Conservation (phyloP, 2,797 vertebrate genomes). For the Triplophysa yarkandensis region DNA sequence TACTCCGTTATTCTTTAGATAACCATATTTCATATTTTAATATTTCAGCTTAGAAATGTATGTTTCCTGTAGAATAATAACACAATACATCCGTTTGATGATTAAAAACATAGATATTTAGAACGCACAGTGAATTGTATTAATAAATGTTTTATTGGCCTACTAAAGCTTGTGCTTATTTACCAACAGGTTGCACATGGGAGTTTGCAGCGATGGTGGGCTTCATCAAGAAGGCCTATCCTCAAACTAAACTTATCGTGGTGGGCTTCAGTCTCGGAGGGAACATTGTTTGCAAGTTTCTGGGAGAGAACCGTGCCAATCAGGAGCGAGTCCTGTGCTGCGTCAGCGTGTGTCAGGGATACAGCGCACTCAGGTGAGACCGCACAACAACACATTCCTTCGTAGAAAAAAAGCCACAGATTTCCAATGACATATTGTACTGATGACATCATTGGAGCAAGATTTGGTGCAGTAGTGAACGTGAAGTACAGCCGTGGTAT, state of each 20-base stretch:
- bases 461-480: too few species aligned
- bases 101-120: too few species aligned
- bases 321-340: constrained; percentile 96
- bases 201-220: constrained; percentile 95
- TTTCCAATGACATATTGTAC: too few species aligned
- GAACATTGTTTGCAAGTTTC: constrained; percentile 97
- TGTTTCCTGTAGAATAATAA: too few species aligned
- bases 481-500: too few species aligned
- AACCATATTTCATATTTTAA: neutral
- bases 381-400: too few species aligned
- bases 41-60: too few species aligned
- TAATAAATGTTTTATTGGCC: neutral
- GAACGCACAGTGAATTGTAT: too few species aligned
- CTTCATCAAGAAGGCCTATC: constrained; percentile 89
- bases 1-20: neutral
- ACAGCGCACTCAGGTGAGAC: constrained; percentile 92
- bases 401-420: too few species aligned
- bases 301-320: constrained; percentile 90
- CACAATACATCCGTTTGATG: too few species aligned
- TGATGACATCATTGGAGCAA: too few species aligned
- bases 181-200: constrained; percentile 90
- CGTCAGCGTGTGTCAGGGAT: constrained; percentile 95
- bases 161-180: neutral
- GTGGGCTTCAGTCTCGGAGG: constrained; percentile 97
- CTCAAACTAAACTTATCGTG: constrained; percentile 88